Conservation (phyloP, 2,888 invertebrate species). For the Agriopis marginaria region DNA sequence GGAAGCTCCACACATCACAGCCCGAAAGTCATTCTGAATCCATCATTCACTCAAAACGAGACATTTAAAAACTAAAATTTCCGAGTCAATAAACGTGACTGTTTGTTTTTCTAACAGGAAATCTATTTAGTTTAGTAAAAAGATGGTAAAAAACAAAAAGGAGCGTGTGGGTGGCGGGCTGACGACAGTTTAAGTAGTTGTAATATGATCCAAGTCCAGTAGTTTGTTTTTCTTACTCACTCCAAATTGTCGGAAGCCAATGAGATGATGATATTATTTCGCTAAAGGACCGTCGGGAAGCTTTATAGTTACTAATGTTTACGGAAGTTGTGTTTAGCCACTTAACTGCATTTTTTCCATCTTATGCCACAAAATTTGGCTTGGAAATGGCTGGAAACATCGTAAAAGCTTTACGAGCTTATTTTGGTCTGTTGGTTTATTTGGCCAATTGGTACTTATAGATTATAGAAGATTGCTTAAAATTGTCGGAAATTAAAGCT, state of each 20-base stretch:
- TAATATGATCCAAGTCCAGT: constrained; percentile 77
- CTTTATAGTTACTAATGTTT: constrained; percentile 56
- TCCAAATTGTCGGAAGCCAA: constrained; percentile 75
- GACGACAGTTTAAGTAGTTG: constrained; percentile 85
- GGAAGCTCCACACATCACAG: constrained; percentile 71
- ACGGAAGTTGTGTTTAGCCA: constrained; percentile 57
- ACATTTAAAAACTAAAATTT: constrained; percentile 73
- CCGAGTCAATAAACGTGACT: constrained; percentile 80
- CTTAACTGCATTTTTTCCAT: constrained; percentile 40
- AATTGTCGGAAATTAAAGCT: not conserved
- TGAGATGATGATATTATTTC: constrained; percentile 73
- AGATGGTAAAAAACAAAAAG: constrained; percentile 73
- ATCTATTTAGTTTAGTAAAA: constrained; percentile 79
- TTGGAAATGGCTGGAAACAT: not conserved
- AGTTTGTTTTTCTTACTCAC: constrained; percentile 77
- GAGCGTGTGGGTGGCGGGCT: constrained; percentile 78
- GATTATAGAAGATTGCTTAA: too few species aligned
- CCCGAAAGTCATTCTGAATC: constrained; percentile 77
- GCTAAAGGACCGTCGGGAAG: constrained; percentile 53
- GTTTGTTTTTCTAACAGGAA: constrained; percentile 86
- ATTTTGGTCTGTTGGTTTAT: constrained; percentile 7
- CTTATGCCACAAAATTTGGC: not conserved
- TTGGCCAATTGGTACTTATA: not conserved
- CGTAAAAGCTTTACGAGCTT: constrained; percentile 18
- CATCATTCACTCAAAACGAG: constrained; percentile 83